Conservation (phyloP, 2,797 vertebrate species). For the Platalea minor region DNA sequence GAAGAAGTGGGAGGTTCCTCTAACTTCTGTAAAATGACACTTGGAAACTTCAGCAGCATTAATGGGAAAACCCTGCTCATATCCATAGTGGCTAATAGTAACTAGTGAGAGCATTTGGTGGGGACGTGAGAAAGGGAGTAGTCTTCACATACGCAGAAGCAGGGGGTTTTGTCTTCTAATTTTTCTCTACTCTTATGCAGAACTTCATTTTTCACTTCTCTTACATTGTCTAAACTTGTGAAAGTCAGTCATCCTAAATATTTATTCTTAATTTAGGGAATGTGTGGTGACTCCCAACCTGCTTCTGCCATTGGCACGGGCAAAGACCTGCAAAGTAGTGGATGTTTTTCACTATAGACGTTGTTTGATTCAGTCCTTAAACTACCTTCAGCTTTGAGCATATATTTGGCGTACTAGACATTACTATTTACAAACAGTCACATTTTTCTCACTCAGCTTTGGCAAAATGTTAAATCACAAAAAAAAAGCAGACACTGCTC, state of each 20-base stretch:
- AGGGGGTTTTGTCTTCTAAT: background rate
- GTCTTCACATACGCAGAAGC: background rate
- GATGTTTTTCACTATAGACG: background rate
- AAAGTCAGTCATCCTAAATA: background rate
- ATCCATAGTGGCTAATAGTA: background rate
- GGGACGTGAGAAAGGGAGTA: background rate
- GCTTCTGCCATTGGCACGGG: background rate
- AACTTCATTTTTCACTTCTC: background rate
- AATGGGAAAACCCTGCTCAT: background rate
- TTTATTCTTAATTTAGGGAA: background rate
- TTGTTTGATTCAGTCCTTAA: background rate
- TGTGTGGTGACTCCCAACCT: background rate
- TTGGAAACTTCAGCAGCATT: constrained; percentile 28
- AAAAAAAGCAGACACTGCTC: background rate
- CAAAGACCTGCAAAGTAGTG: background rate
- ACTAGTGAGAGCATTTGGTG: background rate
- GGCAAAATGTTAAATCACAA: background rate
- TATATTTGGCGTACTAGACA: background rate
- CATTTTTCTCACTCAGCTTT: background rate
- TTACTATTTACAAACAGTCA: background rate
- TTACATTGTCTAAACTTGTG: background rate
- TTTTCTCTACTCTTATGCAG: background rate
- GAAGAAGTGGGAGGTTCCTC: background rate
- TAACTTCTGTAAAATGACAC: background rate
- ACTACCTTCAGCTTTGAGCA: background rate